A percentile compares a stretch with the other conserved stretches of the same genome.
phyloP scores from a whole-genome alignment of 2,797 vertebrate species.

The Coranthus polyacanthus region DNA sequence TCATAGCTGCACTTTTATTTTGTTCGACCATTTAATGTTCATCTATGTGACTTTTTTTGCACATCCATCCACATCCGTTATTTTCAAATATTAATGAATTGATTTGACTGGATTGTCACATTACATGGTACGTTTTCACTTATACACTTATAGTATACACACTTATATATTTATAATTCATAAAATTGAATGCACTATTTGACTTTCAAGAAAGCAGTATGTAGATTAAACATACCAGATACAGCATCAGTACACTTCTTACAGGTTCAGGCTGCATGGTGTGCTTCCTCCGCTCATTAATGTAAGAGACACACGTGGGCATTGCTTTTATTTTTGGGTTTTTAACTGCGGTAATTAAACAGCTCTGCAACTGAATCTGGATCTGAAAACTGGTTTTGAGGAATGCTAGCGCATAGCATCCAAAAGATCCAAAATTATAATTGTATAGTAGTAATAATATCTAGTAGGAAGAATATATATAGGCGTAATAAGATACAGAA shows the following conservation, averaged over 20 bases:
- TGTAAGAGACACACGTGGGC: neutral
- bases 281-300: too few relatives aligned
- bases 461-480: neutral
- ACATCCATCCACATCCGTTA: too few relatives aligned
- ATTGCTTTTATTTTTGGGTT: neutral
- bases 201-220: neutral
- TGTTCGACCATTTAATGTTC: too few relatives aligned
- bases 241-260: neutral
- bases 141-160: too few relatives aligned
- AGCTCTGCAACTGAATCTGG: neutral
- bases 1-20: too few relatives aligned
- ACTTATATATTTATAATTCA: too few relatives aligned
- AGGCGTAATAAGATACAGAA: neutral
- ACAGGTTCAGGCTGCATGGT: neutral
- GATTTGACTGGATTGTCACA: neutral
- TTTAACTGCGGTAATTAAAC: neutral
- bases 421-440: too few relatives aligned
- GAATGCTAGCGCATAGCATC: too few relatives aligned
- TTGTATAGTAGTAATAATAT: too few relatives aligned
- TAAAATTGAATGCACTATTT: too few relatives aligned
- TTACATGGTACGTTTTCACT: too few relatives aligned
- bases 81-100: neutral
- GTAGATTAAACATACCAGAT: neutral
- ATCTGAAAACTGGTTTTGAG: neutral
- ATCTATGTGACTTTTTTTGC: too few relatives aligned